A percentile compares a stretch with the other conserved stretches of the same genome.
phyloP scores from a whole-genome alignment of 2,797 vertebrate species.

The Gallinago stenura region DNA sequence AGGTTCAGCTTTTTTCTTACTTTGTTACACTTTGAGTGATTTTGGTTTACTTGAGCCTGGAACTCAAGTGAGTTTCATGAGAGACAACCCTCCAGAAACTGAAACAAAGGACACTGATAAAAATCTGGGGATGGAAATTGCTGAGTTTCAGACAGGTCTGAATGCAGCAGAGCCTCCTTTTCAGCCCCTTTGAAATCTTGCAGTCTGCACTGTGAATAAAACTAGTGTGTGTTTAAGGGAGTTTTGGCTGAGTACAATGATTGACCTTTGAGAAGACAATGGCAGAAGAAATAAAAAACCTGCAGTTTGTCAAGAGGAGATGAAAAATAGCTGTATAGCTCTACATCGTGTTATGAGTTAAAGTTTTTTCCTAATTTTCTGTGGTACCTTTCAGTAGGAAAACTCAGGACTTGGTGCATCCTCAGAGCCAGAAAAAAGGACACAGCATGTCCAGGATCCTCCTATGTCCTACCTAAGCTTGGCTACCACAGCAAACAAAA shows the following conservation, averaged over 20 bases:
- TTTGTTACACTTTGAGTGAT: background rate
- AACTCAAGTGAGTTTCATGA: background rate
- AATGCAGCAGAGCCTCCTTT: background rate
- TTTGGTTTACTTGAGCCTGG: background rate
- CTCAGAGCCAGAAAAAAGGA: background rate
- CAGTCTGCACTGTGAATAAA: background rate
- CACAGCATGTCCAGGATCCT: background rate
- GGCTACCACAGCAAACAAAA: background rate
- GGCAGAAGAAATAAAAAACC: background rate
- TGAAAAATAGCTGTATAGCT: background rate
- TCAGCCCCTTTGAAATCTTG: background rate
- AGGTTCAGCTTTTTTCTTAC: background rate
- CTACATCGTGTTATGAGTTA: background rate
- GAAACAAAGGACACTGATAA: background rate
- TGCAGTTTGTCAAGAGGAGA: background rate
- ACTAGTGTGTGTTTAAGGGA: background rate
- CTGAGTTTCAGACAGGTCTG: background rate
- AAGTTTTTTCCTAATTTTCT: background rate
- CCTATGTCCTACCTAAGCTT: background rate
- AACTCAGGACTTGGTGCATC: rapidly evolving
- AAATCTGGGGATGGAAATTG: background rate
- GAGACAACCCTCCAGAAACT: background rate
- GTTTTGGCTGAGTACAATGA: background rate
- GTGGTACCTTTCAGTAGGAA: background rate
- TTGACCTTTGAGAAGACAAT: background rate